Evolutionary conservation across 2,797 vertebrate genomes (phyloP).

Genomic region (Nyctibius grandis): DNA sequence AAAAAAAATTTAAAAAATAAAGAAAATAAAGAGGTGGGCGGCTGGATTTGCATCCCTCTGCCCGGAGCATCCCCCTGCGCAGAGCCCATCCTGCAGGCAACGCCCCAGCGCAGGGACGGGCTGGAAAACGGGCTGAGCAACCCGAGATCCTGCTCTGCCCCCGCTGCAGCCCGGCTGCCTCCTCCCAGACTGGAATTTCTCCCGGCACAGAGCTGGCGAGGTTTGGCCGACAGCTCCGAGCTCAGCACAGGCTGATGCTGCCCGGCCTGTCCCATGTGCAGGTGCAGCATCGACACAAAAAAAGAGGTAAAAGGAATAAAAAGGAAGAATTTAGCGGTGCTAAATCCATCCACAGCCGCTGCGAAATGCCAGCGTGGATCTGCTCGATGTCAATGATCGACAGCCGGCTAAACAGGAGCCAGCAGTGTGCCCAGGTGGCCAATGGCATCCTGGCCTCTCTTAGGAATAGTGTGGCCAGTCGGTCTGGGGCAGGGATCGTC

Average conservation of each 20-base stretch:
- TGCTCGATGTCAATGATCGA: too few species aligned
- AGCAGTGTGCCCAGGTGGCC: too few species aligned
- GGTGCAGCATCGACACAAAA: background rate
- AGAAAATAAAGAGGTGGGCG: background rate
- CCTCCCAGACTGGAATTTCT: background rate
- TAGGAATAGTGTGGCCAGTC: too few species aligned
- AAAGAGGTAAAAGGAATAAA: background rate
- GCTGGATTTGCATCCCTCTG: background rate
- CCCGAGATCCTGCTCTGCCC: background rate
- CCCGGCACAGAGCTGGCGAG: rapidly evolving
- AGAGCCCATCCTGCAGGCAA: background rate
- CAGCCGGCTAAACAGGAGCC: too few species aligned
- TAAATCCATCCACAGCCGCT: background rate
- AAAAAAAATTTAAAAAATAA: background rate
- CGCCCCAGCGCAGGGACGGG: background rate
- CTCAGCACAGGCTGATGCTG: background rate
- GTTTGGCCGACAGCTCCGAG: background rate
- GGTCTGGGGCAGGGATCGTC: too few species aligned
- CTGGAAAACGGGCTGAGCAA: background rate
- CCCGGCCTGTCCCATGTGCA: rapidly evolving
- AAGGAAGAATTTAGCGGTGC: background rate
- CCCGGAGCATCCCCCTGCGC: background rate
- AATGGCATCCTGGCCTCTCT: too few species aligned
- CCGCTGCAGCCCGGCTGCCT: background rate
- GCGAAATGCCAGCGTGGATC: background rate